phyloP scores from a whole-genome alignment of 37 sponge, comb jelly and placozoan species.

The Haliclona indistincta region DNA sequence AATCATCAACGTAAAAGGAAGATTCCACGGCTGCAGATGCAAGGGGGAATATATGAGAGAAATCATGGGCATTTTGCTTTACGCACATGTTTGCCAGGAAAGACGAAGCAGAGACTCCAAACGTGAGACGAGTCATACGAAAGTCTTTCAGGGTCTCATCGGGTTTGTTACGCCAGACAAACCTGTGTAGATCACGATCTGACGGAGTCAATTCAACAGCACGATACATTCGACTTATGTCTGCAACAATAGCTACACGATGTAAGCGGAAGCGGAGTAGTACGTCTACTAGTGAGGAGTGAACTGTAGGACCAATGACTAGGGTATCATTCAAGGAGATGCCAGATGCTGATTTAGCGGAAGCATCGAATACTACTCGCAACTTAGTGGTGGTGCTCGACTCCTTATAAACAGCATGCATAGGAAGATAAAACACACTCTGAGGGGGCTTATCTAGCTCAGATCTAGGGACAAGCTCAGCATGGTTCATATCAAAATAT shows the following conservation, averaged over 20 bases:
- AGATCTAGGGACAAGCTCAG: constrained; percentile 15
- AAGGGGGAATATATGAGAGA: not conserved
- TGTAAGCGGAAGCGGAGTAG: constrained; percentile 25
- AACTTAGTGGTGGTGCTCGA: constrained; percentile 36
- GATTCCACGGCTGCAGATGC: constrained; percentile 3
- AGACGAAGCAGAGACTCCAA: constrained; percentile 52
- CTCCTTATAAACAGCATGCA: constrained; percentile 29
- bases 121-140: constrained; percentile 51
- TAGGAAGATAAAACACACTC: constrained; percentile 28
- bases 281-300: constrained; percentile 31
- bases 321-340: constrained; percentile 29
- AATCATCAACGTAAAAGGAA: constrained; percentile 42
- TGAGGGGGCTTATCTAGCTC: constrained; percentile 23
- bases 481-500: constrained; percentile 30
- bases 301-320: constrained; percentile 42
- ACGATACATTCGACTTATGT: constrained; percentile 46
- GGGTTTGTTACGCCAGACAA: constrained; percentile 35
- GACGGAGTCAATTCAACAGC: constrained; percentile 5
- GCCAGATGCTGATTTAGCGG: constrained; percentile 15
- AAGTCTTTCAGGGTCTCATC: constrained; percentile 15
- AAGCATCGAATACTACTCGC: constrained; percentile 39
- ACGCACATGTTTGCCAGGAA: constrained; percentile 52
- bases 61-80: constrained; percentile 38
- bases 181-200: constrained; percentile 40
- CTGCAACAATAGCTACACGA: constrained; percentile 33